A percentile compares a stretch with the other conserved stretches of the same genome.
Evolutionary conservation across 1,140 invertebrate species (phyloP).

Genomic region (Aphidius gifuensis): DNA sequence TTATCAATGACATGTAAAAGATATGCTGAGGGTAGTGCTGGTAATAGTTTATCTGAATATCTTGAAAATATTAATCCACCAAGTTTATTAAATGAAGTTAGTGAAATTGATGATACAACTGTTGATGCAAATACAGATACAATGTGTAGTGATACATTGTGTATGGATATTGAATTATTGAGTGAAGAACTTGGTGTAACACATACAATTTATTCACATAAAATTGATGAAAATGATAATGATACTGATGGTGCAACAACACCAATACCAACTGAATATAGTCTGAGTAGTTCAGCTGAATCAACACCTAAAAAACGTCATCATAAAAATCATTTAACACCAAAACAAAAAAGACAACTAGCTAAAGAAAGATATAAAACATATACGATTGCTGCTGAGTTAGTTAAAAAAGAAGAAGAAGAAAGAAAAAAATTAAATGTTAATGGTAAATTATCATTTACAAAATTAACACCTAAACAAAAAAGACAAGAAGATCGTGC

Average conservation of each 20-base stretch:
- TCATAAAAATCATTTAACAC: conserved; percentile 60
- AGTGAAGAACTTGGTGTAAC: conserved; percentile 38
- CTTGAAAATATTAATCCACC: conserved; percentile 66
- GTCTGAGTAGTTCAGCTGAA: conserved; percentile 63
- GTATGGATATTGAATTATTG: conserved; percentile 46
- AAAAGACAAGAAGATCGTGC: conserved; percentile 64
- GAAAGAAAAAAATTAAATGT: conserved; percentile 39
- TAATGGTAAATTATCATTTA: conserved; percentile 38
- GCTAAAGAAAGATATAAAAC: conserved; percentile 75
- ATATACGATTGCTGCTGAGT: conserved; percentile 68
- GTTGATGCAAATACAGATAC: conserved; percentile 60
- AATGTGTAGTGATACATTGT: conserved; percentile 58
- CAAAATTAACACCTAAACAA: conserved; percentile 65
- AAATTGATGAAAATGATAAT: conserved; percentile 42
- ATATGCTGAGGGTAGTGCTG: conserved; percentile 42
- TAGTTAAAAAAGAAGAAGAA: conserved; percentile 47
- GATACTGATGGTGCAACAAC: conserved; percentile 56
- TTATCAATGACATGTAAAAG: conserved; percentile 47
- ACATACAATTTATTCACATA: conserved; percentile 26
- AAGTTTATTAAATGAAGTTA: conserved; percentile 62
- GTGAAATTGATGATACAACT: conserved; percentile 61
- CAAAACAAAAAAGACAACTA: conserved; percentile 70
- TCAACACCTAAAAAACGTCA: conserved; percentile 65
- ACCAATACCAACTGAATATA: conserved; percentile 57
- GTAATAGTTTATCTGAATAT: conserved; percentile 57